Evolutionary conservation across 2,888 invertebrate species (phyloP).

Genomic region (Drosophila picticornis): DNA sequence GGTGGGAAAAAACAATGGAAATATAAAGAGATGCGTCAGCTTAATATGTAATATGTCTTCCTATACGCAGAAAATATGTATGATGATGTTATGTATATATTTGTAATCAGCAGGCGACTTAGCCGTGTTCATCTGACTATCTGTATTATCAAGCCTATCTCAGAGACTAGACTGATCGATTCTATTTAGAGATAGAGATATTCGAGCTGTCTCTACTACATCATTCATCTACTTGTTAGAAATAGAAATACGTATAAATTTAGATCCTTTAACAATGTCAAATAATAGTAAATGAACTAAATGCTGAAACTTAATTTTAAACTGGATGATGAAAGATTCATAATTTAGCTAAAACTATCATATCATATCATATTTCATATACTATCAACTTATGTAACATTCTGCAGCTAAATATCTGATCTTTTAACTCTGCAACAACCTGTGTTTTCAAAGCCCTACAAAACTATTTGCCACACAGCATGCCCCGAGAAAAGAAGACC

Average conservation of each 20-base stretch:
- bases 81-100: too few species aligned
- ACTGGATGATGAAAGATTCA: not conserved
- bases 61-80: not conserved
- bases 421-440: not conserved
- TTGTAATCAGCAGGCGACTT: not conserved
- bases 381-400: not conserved
- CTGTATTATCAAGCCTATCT: not conserved
- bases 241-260: not conserved
- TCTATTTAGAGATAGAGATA: not conserved
- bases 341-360: not conserved
- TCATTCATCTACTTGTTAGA: not conserved
- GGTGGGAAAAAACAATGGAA: not conserved
- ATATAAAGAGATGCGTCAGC: not conserved
- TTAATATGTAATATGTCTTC: not conserved
- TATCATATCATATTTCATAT: not conserved
- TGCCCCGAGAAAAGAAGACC: slow-evolving; percentile 8
- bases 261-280: not conserved
- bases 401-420: slow-evolving; percentile 19
- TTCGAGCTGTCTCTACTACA: not conserved
- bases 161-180: not conserved
- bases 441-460: slow-evolving; percentile 13
- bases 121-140: not conserved
- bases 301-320: not conserved
- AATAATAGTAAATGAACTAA: not conserved
- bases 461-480: slow-evolving; percentile 23